These are phyloP conservation scores for Drosophila phalerata DNA, from an alignment of 2,888 invertebrate genomes.

Conservation along the genomic window DNA sequence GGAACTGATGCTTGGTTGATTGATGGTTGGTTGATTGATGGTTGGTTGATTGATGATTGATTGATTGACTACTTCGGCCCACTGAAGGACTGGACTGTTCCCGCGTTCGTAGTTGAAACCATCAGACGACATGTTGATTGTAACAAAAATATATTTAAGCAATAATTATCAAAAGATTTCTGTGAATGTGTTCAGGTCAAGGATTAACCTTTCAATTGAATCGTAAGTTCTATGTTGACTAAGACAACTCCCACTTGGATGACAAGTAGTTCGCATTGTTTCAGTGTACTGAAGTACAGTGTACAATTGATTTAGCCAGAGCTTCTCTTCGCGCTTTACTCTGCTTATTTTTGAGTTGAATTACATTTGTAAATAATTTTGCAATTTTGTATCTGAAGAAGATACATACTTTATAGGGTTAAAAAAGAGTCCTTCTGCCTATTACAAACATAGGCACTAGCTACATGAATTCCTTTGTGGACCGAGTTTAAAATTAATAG, in stretches of 20 bases:
- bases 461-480: too few species aligned
- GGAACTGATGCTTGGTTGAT: not conserved
- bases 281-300: too few species aligned
- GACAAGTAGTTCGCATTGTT: not conserved
- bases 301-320: too few species aligned
- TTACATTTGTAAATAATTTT: not conserved
- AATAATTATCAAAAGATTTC: slow-evolving; percentile 8
- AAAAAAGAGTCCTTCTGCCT: too few species aligned
- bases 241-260: not conserved
- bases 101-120: not conserved
- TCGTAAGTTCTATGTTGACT: not conserved
- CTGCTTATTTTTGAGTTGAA: too few species aligned
- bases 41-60: not conserved
- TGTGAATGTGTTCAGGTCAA: slow-evolving; percentile 14
- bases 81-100: not conserved
- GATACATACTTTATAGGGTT: too few species aligned
- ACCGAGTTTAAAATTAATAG: too few species aligned
- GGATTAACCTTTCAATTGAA: not conserved
- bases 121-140: not conserved
- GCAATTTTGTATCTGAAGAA: not conserved
- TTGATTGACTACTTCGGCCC: too few species aligned
- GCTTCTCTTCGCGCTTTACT: too few species aligned
- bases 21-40: too few species aligned
- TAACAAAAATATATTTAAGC: not conserved
- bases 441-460: too few species aligned